Base-by-base conservation (phyloP, 2,797 vertebrate species). In the Arctocebus calabarensis region DNA sequence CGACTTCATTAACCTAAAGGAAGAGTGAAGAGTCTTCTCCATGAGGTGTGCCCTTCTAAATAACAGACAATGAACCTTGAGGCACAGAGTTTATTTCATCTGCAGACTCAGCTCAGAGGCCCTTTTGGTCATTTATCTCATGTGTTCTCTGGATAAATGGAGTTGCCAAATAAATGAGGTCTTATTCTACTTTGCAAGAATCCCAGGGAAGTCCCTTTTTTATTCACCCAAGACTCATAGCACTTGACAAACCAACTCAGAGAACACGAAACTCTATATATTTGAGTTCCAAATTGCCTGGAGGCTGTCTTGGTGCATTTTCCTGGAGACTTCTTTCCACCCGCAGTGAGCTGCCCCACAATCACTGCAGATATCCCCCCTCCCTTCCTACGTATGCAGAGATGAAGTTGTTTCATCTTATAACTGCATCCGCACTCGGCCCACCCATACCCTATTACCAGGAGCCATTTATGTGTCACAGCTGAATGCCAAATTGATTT, bases 401-500 rank as follows among this genome's bases (percentile, higher is more conserved):
- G 55, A 82, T 32, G 34, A 32, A 40, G 48, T 17, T 32, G 74
- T 55, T 57, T 71, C 48, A 1, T 61, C 68, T 43, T 66, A 0
- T 37, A 7, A 55, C 82, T 66, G 89, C 48, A 10, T 29, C 37
- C 62, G 16, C 3, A 10, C 32, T 43, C 20, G 6, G 37, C 71
- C 87, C 59, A 3, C 25, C 40, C 85, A 96, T 55, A 61, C 90
- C 91, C 94, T 94, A 77, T 97, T 95, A 94, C 97, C 88, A 90
- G 94, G 88, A 97, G 59, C 73, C 90, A 87, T 96, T 95, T 87
- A 94, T 68, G 64, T 88, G 93, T 97, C 96, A 96, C 96, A 97
- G 96, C 94, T 96, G 77, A 96, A 37, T 88, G 94, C 77, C 52
- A 81, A 94, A 98, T 94, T 97, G 97, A 97, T 97, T 97, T 98